These are phyloP conservation scores for Parapristionchus giblindavisi DNA, from an alignment of 2,888 invertebrate species.

Conservation along the genomic window DNA sequence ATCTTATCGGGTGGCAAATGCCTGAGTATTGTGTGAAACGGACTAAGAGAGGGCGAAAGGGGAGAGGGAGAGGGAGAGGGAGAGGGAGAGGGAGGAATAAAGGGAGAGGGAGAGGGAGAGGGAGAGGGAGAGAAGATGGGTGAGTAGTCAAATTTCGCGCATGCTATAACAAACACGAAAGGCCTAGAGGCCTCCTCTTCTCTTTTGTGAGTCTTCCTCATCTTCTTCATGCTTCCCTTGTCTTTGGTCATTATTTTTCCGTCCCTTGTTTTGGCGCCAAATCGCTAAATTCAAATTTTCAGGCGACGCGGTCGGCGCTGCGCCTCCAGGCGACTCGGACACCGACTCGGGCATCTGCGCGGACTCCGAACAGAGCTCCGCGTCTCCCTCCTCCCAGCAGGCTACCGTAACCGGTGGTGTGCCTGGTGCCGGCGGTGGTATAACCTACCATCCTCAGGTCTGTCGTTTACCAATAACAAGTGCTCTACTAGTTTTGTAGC, in stretches of 20 bases:
- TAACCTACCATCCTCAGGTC: constrained; percentile 22
- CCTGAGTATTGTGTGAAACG: too few species aligned
- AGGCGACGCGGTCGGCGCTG: background rate
- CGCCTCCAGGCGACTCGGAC: constrained; percentile 55
- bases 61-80: too few species aligned
- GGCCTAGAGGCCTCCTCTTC: background rate
- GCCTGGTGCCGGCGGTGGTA: too few species aligned
- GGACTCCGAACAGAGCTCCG: constrained; percentile 54
- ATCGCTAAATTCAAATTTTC: background rate
- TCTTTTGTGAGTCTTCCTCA: background rate
- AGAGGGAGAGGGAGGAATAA: background rate
- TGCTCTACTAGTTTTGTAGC: too few species aligned
- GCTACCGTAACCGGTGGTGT: too few species aligned
- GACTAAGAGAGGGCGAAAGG: too few species aligned
- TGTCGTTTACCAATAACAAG: too few species aligned
- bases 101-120: background rate
- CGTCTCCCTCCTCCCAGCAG: constrained; percentile 15
- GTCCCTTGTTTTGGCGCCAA: background rate
- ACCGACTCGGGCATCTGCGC: constrained; percentile 63
- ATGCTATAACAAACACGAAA: constrained; percentile 9
- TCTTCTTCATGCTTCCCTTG: background rate
- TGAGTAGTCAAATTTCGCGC: constrained; percentile 37
- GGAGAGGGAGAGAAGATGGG: background rate
- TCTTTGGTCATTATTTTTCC: background rate
- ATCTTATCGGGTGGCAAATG: too few species aligned